A percentile compares a stretch with the other conserved stretches of the same genome.
Conservation (phyloP, 2,888 invertebrate genomes). For the Tetranychus truncatus region DNA sequence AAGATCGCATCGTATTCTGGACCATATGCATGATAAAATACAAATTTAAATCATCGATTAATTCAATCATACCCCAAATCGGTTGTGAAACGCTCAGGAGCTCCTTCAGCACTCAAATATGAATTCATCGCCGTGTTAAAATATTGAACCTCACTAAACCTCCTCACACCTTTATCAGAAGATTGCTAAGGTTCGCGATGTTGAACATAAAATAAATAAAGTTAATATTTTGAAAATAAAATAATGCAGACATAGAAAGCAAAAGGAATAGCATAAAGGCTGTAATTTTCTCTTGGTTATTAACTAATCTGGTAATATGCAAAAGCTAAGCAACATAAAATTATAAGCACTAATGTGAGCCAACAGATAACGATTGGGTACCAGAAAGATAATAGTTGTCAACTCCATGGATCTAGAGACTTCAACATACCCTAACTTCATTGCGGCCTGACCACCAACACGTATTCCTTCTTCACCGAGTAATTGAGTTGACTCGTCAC, state of each 20-base stretch:
- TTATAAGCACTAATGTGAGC: too few relatives aligned
- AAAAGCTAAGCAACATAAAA: too few relatives aligned
- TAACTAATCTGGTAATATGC: too few relatives aligned
- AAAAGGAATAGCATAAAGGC: too few relatives aligned
- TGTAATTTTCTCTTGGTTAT: too few relatives aligned
- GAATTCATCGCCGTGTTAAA: slow-evolving; percentile 2
- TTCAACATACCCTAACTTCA: slow-evolving; percentile 63
- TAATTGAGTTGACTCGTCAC: slow-evolving; percentile 79
- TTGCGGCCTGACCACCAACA: slow-evolving; percentile 80
- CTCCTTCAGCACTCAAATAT: slow-evolving; percentile 3
- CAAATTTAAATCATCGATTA: not conserved
- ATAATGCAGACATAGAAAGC: not conserved
- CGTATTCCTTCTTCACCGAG: slow-evolving; percentile 87
- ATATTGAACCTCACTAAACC: slow-evolving; percentile 9
- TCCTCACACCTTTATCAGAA: not conserved
- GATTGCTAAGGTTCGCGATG: not conserved
- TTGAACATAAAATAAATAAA: not conserved
- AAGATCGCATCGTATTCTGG: not conserved
- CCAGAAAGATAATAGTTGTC: not conserved
- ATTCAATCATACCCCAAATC: slow-evolving; percentile 9
- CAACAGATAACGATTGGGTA: not conserved
- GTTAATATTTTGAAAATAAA: not conserved
- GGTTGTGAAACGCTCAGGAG: slow-evolving; percentile 1
- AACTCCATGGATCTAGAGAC: not conserved
- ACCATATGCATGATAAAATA: not conserved